Base-by-base conservation (phyloP, 2,888 invertebrate genomes). In the Stenichneumon culpator region DNA sequence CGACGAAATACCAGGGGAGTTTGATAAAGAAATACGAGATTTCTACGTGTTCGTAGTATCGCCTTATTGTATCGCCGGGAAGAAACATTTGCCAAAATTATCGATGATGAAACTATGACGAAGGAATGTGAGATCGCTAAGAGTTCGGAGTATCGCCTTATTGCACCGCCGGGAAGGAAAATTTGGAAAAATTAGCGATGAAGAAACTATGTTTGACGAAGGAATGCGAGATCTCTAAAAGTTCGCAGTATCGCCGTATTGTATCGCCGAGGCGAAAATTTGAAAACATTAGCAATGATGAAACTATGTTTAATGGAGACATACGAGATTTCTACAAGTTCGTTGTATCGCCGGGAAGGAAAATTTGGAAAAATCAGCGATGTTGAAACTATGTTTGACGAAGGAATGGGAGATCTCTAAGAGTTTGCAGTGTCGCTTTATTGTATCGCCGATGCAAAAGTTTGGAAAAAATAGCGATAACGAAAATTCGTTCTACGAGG, bases 361-460 rank as follows among this genome's bases (percentile, higher is more conserved):
- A 82, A 77, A 25, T 47, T 82, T 83, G 19, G 39, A 78, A 65
- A 83, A 83, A 83, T 70, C 69, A 54, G 69, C 83, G 6, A 39
- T 19, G 22, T n/a, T 44, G 50, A 81, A 81, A 81, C 28, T 80
- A 60, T 63, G 32, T 47, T 68, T 57, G n/a, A 0, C n/a, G 63
- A 2, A 16, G 19, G 28, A 54, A 32, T 19, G 4, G 4, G 1
- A 0, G 16, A 47, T 47, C 16, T 39, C 11, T 11, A 11, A 3
- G 44, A 3, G 14, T 11, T 44, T 3, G 44, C 0, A 0, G 3
- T 11, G 2, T 39, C 9, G 39, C 11, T 11, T 39, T 39, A 39
- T 54, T 9, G 54, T 1, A 22, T 9, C 22, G 22, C 39, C 39
- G 70, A 9, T 28, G 39, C 19, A n/a, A 47, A 79, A 77, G 19